Evolutionary conservation across 2,797 vertebrate species (phyloP), one percentile per base, ranked within the genome.

Genomic region (Argyrosomus regius): DNA sequence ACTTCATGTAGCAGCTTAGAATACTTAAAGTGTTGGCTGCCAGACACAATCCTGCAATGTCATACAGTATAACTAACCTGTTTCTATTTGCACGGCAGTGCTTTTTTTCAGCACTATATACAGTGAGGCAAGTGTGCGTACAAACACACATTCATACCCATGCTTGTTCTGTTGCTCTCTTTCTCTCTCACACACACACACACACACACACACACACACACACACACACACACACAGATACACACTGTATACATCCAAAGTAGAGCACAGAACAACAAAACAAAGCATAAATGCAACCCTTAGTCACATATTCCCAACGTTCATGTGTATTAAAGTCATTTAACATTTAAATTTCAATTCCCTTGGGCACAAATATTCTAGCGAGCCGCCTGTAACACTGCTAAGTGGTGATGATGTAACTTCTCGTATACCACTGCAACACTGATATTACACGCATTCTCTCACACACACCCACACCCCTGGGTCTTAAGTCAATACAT

Each of bases 391-490:
- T 88, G 78, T 88, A 90, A 91, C 85, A 75, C 71, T 66, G 77
- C 85, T 92, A 92, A 91, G 80, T 89, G 80, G 81, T 68, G 75
- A 84, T 93, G 91, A 93, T 94, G 91, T 83, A 93, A 92, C 72
- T 84, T 65, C 76, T 79, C 65, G 58, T 86, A 77, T 78, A 90
- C 74, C 81, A 70, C 82, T 87, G 90, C 86, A 91, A 92, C 81
- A 24, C 72, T 78, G 75, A 86, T 84, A 87, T 77, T 69, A 73
- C 81, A 81, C 79, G 78, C 85, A 84, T 80, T 65, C 77, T 81
- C 77, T 78, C 72, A 62, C 65, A 76, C 75, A 78, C 60, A 45
- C 77, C 78, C 71, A 9, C 86, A 88, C 84, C 81, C 78, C 59
- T 86, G 78, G 83, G 86, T 87, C 74, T 84, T 68, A 52, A 91